Conservation (phyloP, 2,888 invertebrate species). For the Athalia circularis region DNA sequence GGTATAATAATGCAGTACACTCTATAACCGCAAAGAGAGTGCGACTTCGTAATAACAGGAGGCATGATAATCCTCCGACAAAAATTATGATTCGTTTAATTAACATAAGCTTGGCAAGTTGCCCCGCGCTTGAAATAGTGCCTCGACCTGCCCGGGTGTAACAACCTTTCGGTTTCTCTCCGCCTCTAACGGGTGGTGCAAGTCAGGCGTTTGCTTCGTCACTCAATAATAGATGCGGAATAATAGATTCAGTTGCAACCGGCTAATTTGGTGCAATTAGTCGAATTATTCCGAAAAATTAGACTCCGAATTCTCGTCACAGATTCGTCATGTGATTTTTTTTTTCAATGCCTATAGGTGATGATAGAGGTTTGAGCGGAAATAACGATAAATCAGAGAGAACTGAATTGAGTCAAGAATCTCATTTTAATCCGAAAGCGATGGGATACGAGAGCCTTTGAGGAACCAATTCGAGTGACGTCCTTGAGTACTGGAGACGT, state of each 20-base stretch:
- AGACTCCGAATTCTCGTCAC: background rate
- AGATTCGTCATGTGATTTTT: too few species aligned
- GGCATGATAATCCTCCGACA: conserved; percentile 35
- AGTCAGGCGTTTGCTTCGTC: background rate
- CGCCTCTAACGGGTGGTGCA: conserved; percentile 35
- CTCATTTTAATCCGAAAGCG: background rate
- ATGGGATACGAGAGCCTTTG: background rate
- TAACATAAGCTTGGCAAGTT: conserved; percentile 70
- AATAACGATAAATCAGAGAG: too few species aligned
- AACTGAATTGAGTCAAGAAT: too few species aligned
- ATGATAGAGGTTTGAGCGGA: too few species aligned
- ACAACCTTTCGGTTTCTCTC: conserved; percentile 68
- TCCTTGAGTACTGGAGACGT: conserved; percentile 24
- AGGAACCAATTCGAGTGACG: background rate
- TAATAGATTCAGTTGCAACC: background rate
- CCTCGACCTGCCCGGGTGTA: conserved; percentile 65
- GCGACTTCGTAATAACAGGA: conserved; percentile 1
- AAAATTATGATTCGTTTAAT: conserved; percentile 68
- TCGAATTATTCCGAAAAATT: background rate
- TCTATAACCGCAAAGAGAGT: background rate
- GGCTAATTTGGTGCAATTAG: background rate
- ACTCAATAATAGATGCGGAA: background rate
- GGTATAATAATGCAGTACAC: background rate
- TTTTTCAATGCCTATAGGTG: too few species aligned
- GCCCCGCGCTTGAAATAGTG: conserved; percentile 69